phyloP scores from a whole-genome alignment of 2,113 vertebrate species.

The Pseudopipra pipra region DNA sequence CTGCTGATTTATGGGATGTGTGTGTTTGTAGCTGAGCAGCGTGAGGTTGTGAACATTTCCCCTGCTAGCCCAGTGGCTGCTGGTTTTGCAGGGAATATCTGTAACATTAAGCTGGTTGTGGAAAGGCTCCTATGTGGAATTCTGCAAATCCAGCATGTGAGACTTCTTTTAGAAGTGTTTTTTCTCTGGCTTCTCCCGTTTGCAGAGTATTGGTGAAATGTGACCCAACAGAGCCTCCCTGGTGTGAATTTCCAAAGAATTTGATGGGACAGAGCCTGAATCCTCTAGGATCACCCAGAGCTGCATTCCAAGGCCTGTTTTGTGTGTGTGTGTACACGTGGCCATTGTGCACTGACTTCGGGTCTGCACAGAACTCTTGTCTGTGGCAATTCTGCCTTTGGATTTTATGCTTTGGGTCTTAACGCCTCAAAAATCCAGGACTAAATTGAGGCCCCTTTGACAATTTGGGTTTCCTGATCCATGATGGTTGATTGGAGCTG shows the following conservation, averaged over 20 bases:
- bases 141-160: background rate
- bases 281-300: background rate
- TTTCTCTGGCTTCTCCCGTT: background rate
- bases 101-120: background rate
- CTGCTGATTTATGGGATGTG: background rate
- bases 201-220: background rate
- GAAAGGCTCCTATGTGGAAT: background rate
- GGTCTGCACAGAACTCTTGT: background rate
- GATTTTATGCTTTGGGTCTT: background rate
- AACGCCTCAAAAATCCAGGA: background rate
- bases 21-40: background rate
- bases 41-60: background rate
- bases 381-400: background rate
- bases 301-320: background rate
- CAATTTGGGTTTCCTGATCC: constrained; percentile 13
- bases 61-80: background rate
- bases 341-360: background rate
- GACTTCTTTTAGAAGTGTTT: background rate
- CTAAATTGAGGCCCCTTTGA: background rate
- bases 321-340: accelerated
- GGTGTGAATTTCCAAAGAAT: background rate
- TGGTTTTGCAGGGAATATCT: background rate
- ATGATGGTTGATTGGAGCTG: constrained; percentile 19
- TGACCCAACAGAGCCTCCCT: background rate
- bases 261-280: background rate